Percentiles rank a stretch among this genome's conserved stretches.
These are phyloP conservation scores for Yponomeuta sedellus DNA, from an alignment of 2,888 invertebrate species.

Conservation along the genomic window DNA sequence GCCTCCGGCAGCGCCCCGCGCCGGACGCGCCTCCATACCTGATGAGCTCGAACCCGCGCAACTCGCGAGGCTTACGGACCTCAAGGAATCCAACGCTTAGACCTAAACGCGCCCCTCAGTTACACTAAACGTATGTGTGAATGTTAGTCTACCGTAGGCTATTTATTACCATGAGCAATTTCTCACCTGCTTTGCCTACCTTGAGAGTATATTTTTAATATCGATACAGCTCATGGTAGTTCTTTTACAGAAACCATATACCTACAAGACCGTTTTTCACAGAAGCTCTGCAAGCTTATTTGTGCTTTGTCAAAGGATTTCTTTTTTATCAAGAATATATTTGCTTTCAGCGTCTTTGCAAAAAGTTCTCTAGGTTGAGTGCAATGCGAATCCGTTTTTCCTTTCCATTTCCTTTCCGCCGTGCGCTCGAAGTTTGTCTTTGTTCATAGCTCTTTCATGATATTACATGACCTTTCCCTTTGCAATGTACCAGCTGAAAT, in stretches of 20 bases:
- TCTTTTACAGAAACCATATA: background rate
- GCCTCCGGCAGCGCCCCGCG: constrained; percentile 80
- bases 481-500: background rate
- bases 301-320: background rate
- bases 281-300: background rate
- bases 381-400: background rate
- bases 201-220: background rate
- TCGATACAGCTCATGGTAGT: background rate
- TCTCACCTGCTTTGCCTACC: background rate
- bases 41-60: constrained; percentile 93
- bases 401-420: background rate
- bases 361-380: background rate
- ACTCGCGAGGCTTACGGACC: constrained; percentile 89
- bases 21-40: constrained; percentile 88
- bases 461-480: background rate
- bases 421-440: background rate
- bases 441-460: background rate
- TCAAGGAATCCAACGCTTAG: constrained; percentile 95
- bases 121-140: background rate
- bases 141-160: background rate
- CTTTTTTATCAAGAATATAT: background rate
- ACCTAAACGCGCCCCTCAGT: background rate
- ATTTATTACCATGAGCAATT: background rate
- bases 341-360: background rate
- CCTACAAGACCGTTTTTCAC: background rate